Conservation (phyloP, 2,113 vertebrate species). For the Echinops telfairi region DNA sequence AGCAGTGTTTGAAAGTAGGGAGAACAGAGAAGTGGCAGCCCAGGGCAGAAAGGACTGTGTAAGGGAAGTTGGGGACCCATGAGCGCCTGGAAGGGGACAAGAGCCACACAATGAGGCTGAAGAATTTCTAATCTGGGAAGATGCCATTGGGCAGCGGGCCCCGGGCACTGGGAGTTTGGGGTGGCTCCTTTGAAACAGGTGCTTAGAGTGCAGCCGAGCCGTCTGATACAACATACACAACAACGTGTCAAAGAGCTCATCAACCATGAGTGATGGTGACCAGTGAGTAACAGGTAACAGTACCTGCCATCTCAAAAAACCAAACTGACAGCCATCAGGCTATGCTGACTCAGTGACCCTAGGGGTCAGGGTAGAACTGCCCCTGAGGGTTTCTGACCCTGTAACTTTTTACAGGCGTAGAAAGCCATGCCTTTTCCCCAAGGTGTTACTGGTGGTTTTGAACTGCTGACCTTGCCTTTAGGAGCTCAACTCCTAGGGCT, state of each 20-base stretch:
- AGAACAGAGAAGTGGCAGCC: background rate
- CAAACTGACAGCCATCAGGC: too few relatives aligned
- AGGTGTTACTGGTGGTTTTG: too few relatives aligned
- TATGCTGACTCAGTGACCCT: too few relatives aligned
- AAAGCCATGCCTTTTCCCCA: too few relatives aligned
- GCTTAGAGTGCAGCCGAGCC: background rate
- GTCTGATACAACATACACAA: background rate
- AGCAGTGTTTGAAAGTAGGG: background rate
- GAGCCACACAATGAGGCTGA: rapidly evolving
- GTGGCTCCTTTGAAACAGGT: background rate
- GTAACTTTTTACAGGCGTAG: too few relatives aligned
- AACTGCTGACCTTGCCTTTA: too few relatives aligned
- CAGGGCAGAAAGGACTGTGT: background rate
- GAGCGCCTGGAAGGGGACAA: background rate
- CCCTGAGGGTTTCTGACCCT: too few relatives aligned
- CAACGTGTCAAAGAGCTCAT: background rate
- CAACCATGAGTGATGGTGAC: background rate
- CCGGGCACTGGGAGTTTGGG: background rate
- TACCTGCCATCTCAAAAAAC: background rate
- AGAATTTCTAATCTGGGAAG: background rate
- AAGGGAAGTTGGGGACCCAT: rapidly evolving
- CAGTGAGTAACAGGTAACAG: background rate
- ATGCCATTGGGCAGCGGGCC: background rate
- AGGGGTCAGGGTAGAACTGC: too few relatives aligned
- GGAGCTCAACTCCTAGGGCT: too few relatives aligned